Percentiles rank a stretch among this genome's conserved stretches.
These are phyloP conservation scores for Anagrus nilaparvatae DNA, from an alignment of 1,140 invertebrate genomes.

Conservation along the genomic window DNA sequence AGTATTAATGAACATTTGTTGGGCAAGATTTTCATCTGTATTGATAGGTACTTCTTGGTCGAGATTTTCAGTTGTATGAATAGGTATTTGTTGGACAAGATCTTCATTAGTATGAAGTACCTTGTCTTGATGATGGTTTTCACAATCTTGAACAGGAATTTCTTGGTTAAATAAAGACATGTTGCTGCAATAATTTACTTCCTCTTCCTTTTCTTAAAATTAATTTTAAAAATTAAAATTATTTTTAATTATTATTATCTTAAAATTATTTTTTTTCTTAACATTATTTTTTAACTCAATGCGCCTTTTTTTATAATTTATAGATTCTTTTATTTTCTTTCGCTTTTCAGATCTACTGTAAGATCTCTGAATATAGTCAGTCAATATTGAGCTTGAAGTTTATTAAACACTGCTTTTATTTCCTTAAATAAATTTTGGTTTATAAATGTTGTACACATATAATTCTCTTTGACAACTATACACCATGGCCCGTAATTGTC, in stretches of 20 bases:
- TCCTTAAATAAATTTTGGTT: constrained; percentile 1
- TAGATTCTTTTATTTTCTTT: background rate
- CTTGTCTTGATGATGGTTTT: background rate
- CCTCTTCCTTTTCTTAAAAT: background rate
- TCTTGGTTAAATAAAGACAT: background rate
- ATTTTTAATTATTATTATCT: too few relatives aligned
- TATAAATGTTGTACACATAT: background rate
- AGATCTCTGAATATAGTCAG: background rate
- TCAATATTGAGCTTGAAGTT: too few relatives aligned
- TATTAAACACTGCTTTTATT: background rate
- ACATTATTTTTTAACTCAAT: background rate
- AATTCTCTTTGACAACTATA: constrained; percentile 7
- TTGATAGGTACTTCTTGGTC: background rate
- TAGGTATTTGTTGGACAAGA: background rate
- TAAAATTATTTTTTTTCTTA: background rate
- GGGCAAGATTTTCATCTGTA: background rate
- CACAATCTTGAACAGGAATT: background rate
- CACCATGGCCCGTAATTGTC: constrained; percentile 10
- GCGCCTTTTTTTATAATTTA: background rate
- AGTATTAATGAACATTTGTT: too few relatives aligned
- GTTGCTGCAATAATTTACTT: background rate
- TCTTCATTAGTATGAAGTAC: background rate
- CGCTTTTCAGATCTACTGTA: background rate
- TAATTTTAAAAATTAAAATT: too few relatives aligned
- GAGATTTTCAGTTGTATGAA: background rate